Conservation (phyloP, 2,888 invertebrate genomes). For the Polyploca ridens region DNA sequence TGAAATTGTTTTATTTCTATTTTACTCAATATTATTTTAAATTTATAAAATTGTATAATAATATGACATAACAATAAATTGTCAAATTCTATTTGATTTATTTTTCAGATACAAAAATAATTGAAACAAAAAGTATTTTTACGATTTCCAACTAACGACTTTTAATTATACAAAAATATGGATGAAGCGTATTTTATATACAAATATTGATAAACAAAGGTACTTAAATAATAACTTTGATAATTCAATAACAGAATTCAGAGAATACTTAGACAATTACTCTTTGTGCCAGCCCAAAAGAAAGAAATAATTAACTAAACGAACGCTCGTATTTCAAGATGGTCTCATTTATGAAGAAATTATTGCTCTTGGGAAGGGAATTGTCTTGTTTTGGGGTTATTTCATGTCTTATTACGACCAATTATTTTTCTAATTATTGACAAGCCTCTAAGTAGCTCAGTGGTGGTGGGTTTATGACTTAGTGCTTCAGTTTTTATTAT, state of each 20-base stretch:
- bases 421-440: conserved; percentile 9
- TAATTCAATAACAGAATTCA: not conserved
- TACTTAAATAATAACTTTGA: conserved; percentile 1
- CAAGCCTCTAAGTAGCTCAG: not conserved
- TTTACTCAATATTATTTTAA: not conserved
- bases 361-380: conserved; percentile 7
- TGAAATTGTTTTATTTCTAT: no score
- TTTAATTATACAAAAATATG: not conserved
- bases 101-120: not conserved
- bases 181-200: not conserved
- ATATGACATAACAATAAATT: no score
- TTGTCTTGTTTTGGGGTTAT: conserved; percentile 8
- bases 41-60: no score
- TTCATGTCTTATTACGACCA: conserved; percentile 10
- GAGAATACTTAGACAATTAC: not conserved
- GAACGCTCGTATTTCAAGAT: conserved; percentile 8
- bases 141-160: not conserved
- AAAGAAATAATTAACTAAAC: conserved; percentile 6
- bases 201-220: not conserved
- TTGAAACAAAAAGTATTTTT: not conserved
- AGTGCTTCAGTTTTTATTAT: not conserved
- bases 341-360: conserved; percentile 6
- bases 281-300: conserved; percentile 1
- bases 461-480: not conserved
- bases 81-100: no score